A percentile compares a stretch with the other conserved stretches of the same genome.
phyloP scores from a whole-genome alignment of 92 coral and sea anemone species.

The Palythoa heliodiscus region DNA sequence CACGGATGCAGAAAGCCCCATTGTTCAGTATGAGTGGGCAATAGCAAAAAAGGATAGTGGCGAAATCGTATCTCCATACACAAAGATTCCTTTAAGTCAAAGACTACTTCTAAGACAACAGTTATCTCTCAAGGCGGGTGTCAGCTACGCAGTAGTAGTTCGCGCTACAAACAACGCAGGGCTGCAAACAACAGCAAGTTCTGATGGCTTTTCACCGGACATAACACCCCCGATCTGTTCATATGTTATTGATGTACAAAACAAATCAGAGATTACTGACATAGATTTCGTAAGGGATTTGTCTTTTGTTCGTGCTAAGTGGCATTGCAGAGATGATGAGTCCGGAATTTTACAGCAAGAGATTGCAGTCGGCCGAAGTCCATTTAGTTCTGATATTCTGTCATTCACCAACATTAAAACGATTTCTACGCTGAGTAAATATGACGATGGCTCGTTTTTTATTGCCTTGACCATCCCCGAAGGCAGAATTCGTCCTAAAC shows the following conservation, averaged over 20 bases:
- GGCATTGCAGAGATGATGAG: conserved; percentile 77
- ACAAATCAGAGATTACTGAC: conserved; percentile 54
- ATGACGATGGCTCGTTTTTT: conserved; percentile 58
- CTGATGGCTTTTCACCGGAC: conserved; percentile 84
- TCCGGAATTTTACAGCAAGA: conserved; percentile 67
- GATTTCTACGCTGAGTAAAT: conserved; percentile 20
- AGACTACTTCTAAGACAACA: conserved; percentile 82
- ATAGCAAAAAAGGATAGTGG: conserved; percentile 52
- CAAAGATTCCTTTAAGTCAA: conserved; percentile 70
- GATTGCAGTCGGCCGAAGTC: conserved; percentile 90
- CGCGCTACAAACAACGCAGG: conserved; percentile 93
- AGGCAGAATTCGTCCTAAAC: conserved; percentile 61
- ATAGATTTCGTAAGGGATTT: conserved; percentile 82
- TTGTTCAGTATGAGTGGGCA: conserved; percentile 89
- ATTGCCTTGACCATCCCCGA: conserved; percentile 46
- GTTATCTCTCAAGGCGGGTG: conserved; percentile 68
- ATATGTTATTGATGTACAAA: conserved; percentile 70
- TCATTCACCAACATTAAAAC: conserved; percentile 42
- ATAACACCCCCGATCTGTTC: conserved; percentile 70
- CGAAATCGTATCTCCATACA: conserved; percentile 64
- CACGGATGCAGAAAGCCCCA: conserved; percentile 83
- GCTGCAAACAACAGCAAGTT: conserved; percentile 55
- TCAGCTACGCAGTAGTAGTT: conserved; percentile 64
- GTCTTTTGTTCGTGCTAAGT: conserved; percentile 68
- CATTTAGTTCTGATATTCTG: conserved; percentile 71